Percentiles rank a stretch among this genome's conserved stretches.
These are phyloP conservation scores for Aphaenogaster ashmeadi DNA, from an alignment of 1,140 invertebrate genomes.

Conservation along the genomic window DNA sequence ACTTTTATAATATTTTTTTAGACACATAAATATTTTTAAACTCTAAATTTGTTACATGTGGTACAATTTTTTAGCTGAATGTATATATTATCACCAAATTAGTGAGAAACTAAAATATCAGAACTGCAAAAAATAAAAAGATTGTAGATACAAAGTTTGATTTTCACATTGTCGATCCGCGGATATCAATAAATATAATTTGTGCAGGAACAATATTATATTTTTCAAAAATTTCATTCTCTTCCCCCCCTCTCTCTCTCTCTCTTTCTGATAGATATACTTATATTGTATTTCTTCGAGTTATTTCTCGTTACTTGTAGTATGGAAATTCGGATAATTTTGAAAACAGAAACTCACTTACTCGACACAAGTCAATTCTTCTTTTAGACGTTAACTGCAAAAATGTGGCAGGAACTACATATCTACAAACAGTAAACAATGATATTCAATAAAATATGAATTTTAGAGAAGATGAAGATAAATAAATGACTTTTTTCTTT, in stretches of 20 bases:
- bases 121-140: background rate
- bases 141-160: background rate
- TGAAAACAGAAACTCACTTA: background rate
- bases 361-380: background rate
- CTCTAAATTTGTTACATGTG: no score
- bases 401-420: no score
- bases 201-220: conserved; percentile 14
- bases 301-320: background rate
- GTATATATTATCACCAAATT: background rate
- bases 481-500: background rate
- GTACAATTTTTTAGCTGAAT: background rate
- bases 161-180: background rate
- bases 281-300: background rate
- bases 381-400: no score
- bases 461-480: background rate
- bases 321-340: background rate
- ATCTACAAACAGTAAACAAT: background rate
- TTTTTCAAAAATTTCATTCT: background rate
- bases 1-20: no score
- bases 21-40: no score
- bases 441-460: background rate
- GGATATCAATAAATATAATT: background rate
- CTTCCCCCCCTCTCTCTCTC: no score
- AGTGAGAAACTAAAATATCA: background rate
- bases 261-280: no score